phyloP scores from a whole-genome alignment of 2,113 vertebrate species.

The Gobiocypris rarus region DNA sequence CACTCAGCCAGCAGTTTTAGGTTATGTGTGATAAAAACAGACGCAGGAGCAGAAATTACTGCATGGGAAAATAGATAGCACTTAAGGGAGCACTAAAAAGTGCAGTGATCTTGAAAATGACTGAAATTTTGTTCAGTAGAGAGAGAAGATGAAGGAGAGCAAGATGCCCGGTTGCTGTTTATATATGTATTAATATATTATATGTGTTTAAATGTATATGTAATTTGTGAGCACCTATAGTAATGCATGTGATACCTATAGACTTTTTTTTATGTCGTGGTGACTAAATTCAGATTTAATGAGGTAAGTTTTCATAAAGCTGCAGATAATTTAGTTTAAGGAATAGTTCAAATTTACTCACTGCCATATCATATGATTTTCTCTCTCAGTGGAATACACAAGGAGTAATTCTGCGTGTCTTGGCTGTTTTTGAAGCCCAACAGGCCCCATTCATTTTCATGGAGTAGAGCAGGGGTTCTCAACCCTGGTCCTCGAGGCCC shows the following conservation, averaged over 20 bases:
- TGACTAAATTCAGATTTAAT: neutral
- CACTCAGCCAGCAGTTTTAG: neutral
- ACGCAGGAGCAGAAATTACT: neutral
- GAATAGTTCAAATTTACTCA: neutral
- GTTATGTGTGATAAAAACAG: neutral
- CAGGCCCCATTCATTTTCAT: neutral
- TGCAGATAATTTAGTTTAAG: neutral
- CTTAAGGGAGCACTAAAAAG: neutral
- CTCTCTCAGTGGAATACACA: no score
- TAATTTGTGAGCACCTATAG: neutral
- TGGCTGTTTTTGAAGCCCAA: no score
- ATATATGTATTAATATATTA: no score
- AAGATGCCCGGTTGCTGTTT: constrained; percentile 34
- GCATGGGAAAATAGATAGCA: neutral
- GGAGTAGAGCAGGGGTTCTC: no score
- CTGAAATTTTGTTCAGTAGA: neutral
- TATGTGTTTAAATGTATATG: neutral
- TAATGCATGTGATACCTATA: neutral
- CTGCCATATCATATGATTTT: neutral
- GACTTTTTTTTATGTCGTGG: neutral
- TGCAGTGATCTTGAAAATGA: constrained; percentile 13
- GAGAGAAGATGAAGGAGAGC: constrained; percentile 75
- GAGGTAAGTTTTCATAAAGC: neutral
- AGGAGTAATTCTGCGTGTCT: no score
- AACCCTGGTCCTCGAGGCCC: no score